Evolutionary conservation across 2,113 vertebrate species (phyloP), one percentile per base, ranked within the genome.

Genomic region (Catagonus wagneri): DNA sequence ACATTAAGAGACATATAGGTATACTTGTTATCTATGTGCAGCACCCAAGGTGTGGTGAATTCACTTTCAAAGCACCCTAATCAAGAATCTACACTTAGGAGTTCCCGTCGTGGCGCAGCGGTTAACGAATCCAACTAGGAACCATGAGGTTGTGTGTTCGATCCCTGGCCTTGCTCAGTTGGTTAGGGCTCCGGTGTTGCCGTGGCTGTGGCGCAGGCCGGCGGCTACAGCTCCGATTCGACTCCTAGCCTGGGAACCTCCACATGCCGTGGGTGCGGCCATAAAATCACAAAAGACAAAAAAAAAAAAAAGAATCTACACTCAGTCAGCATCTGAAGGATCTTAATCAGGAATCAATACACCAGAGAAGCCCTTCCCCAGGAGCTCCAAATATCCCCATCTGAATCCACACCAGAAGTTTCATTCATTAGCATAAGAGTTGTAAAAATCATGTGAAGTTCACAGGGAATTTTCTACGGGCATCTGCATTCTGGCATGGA

Each of bases 401-500:
- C 58, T 69, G 71, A 80, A 91, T 84, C 34, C 7, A 32, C 36
- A 88, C 25, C 58, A 74, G 81, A 75, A 95, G 71, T 93, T 95
- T 93, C 65, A 89, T 91, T 88, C 96, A 96, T 94, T 91, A 93
- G 61, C 72, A 60, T 65, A 50, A 68, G 23, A 90, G 52, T 87
- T 71, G 63, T 90, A 88, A 94, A 94, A 96, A 74, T 44, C 86
- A 95, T 79, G 52, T 75, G 79, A 58, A 60, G 61, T 69, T 91
- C 71, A 65, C 71, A 80, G 89, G 76, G 75, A 94, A 83, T 68
- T 68, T 20, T 74, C 54, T 22, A 11, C 32, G 74, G 85, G 58
- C 63, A 29, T 92, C 72, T 84, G 79, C 71, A 32, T 80, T 79
- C 71, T 75, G 69, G 72, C 71, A 52, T 54, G 60, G 54, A 74